Conservation (phyloP, 2,888 invertebrate species). For the Heliconius erato region DNA sequence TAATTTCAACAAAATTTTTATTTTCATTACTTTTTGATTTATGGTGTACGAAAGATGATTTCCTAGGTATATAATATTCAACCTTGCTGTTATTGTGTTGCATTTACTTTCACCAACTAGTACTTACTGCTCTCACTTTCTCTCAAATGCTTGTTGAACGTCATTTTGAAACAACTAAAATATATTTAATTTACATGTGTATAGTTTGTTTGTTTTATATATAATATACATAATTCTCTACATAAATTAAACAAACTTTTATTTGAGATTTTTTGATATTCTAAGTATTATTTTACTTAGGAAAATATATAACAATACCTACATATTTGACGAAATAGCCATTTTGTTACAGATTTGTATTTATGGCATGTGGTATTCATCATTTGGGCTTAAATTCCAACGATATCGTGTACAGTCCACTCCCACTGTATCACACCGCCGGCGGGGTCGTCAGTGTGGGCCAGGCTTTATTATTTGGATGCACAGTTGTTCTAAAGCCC, state of each 20-base stretch:
- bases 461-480: constrained; percentile 92
- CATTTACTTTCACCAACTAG: constrained; percentile 43
- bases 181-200: background rate
- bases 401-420: constrained; percentile 94
- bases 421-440: constrained; percentile 98
- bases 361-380: constrained; percentile 90
- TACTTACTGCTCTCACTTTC: constrained; percentile 42
- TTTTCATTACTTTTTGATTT: background rate
- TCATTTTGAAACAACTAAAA: background rate
- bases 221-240: background rate
- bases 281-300: too few species aligned
- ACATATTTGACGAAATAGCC: background rate
- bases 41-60: background rate
- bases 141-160: constrained; percentile 26
- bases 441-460: constrained; percentile 95
- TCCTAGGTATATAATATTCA: background rate
- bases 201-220: background rate
- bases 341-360: constrained; percentile 87
- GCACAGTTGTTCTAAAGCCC: constrained; percentile 92
- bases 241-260: too few species aligned
- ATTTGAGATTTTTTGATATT: too few species aligned
- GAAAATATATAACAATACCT: background rate
- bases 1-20: background rate
- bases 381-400: constrained; percentile 87
- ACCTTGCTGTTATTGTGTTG: constrained; percentile 27